Evolutionary conservation across 1,140 invertebrate species (phyloP), one percentile per base, ranked within the genome.

Genomic region (Rhyzopertha dominica): DNA sequence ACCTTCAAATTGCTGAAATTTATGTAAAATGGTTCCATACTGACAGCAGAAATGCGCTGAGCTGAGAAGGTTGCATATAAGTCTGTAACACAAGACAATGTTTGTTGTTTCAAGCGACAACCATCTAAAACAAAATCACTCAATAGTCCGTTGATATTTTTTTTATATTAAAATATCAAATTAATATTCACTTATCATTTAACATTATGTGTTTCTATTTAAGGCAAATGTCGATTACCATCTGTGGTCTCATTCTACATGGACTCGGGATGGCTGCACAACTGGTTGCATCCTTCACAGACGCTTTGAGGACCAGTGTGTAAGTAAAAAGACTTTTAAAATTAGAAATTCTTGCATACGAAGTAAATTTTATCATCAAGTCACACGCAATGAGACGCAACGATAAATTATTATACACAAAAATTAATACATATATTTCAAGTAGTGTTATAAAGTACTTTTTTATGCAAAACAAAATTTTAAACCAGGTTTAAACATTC

Each of bases 221-320:
- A 64, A 87, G 82, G 12, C 66, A 69, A 18, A 60, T 87, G n/a
- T 81, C 78, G 75, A 48, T 85, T 17, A 78, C 77, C 2, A 78
- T 88, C 13, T 16, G 73, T 5, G 85, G 85, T 2, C 63, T 90
- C 34, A 73, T 87, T 12, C 67, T 86, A 3, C 85, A 90, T 51
- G 87, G 87, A 1, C 61, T 90, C 23, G 87, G 87, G 5, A 81
- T 90, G 60, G 79, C 84, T n/a, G 84, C 85, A 9, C 81, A 85
- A 56, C 68, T 90, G 18, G 85, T 90, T 12, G 80, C 86, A 1
- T 86, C 82, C 9, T 91, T 90, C 61, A 79, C 85, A 10, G 85
- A 87, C 62, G 83, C 84, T n/a, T 69, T 90, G 1, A 73, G 77
- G 45, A 85, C 82, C 13, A 76, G 82, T 1, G 76, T 88, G 83